Conservation (phyloP, 2,113 vertebrate species). For the Leptocoma aspasia region DNA sequence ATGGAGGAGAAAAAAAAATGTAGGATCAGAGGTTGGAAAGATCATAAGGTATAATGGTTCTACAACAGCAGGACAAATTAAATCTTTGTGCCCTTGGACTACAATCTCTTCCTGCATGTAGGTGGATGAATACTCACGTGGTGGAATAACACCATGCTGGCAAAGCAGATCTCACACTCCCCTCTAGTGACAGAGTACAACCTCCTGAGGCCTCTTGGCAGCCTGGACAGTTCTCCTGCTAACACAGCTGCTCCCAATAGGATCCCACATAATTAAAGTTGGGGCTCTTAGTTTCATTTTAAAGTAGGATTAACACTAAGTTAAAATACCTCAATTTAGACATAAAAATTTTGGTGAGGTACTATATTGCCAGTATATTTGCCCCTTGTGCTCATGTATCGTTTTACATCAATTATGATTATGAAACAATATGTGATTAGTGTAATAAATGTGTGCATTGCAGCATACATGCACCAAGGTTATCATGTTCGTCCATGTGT, state of each 20-base stretch:
- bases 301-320: neutral
- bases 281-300: neutral
- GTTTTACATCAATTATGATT: neutral
- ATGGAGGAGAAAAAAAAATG: neutral
- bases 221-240: neutral
- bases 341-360: neutral
- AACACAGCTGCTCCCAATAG: neutral
- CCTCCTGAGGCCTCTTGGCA: rapidly evolving
- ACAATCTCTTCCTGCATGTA: neutral
- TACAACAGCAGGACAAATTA: neutral
- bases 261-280: neutral
- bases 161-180: neutral
- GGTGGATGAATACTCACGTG: neutral
- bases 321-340: neutral
- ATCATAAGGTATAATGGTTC: neutral
- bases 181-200: neutral
- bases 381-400: too few species aligned
- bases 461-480: neutral
- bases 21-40: neutral
- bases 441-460: neutral
- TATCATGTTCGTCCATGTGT: neutral
- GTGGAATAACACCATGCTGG: rapidly evolving
- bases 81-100: neutral
- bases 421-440: neutral
- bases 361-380: neutral